A percentile compares a stretch with the other conserved stretches of the same genome.
These are phyloP conservation scores for Hypercompe scribonia DNA, from an alignment of 2,888 invertebrate genomes.

Conservation along the genomic window DNA sequence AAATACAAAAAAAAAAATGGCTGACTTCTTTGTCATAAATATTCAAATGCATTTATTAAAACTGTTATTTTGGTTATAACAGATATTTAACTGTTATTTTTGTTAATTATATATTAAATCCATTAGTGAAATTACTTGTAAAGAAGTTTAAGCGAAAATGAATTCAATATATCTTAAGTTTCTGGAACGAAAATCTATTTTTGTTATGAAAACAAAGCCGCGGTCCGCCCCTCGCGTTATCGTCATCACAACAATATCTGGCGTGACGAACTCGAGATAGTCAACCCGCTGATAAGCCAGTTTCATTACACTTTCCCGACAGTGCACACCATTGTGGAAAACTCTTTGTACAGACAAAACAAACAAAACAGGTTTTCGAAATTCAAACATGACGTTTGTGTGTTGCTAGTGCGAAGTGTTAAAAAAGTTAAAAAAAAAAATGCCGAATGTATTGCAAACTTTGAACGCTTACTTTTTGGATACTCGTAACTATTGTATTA, in stretches of 20 bases:
- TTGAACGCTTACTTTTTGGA: slow-evolving; percentile 78
- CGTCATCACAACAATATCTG: slow-evolving; percentile 82
- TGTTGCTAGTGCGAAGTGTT: slow-evolving; percentile 55
- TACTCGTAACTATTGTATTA: slow-evolving; percentile 74
- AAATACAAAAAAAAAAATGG: too few relatives aligned
- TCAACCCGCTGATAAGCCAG: slow-evolving; percentile 80
- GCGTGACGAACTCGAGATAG: slow-evolving; percentile 83
- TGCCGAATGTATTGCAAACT: slow-evolving; percentile 76
- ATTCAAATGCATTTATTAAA: neutral
- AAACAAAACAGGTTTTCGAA: slow-evolving; percentile 29
- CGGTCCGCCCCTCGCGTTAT: slow-evolving; percentile 65
- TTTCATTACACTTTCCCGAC: slow-evolving; percentile 69
- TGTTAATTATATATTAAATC: neutral
- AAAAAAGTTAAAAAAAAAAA: slow-evolving; percentile 46
- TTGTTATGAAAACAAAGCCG: slow-evolving; percentile 53
- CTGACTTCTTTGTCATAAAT: too few relatives aligned
- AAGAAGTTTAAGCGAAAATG: neutral
- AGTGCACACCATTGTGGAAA: slow-evolving; percentile 62
- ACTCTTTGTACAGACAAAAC: slow-evolving; percentile 29
- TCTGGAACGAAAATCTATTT: slow-evolving; percentile 33
- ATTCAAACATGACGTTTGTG: slow-evolving; percentile 49
- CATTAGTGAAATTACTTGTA: neutral
- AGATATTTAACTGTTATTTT: neutral
- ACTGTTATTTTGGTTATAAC: neutral
- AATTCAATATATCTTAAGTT: neutral